Percentiles rank a stretch among this genome's conserved stretches.
phyloP scores from a whole-genome alignment of 1,140 invertebrate genomes.

The Drosophila nigrodunni region DNA sequence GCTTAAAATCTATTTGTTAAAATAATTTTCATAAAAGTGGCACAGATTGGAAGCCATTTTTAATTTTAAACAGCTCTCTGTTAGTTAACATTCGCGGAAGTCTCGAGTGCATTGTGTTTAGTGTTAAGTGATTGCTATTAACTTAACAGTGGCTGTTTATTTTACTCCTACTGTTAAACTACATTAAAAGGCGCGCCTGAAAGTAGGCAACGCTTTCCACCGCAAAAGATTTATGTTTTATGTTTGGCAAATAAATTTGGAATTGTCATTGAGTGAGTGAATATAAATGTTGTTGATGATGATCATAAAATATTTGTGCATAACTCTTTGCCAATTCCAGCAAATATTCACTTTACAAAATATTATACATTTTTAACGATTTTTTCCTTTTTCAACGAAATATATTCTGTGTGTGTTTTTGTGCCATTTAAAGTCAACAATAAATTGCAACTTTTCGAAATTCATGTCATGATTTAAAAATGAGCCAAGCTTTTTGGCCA shows the following conservation, averaged over 20 bases:
- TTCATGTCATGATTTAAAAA: constrained; percentile 26
- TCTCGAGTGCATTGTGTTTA: not conserved
- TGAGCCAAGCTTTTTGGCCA: constrained; percentile 13
- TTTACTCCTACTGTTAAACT: not conserved
- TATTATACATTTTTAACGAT: constrained; percentile 5
- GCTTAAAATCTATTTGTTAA: constrained; percentile 7
- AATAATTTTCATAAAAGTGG: constrained; percentile 3
- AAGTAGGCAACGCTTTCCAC: not conserved
- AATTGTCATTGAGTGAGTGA: not conserved
- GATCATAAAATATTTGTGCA: not conserved
- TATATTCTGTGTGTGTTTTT: no score
- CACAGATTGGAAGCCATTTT: not conserved
- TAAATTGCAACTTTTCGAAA: constrained; percentile 12
- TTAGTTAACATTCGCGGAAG: not conserved
- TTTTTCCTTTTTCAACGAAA: not conserved
- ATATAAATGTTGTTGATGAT: constrained; percentile 7
- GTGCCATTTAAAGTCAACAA: constrained; percentile 26
- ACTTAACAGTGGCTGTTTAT: not conserved
- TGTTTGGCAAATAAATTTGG: not conserved
- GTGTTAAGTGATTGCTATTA: not conserved
- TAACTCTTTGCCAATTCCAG: not conserved
- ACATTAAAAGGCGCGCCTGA: not conserved
- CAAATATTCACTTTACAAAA: not conserved
- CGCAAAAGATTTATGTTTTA: not conserved
- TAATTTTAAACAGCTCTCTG: not conserved